phyloP scores from a whole-genome alignment of 2,113 vertebrate species.

The Protobothrops flavoviridis region DNA sequence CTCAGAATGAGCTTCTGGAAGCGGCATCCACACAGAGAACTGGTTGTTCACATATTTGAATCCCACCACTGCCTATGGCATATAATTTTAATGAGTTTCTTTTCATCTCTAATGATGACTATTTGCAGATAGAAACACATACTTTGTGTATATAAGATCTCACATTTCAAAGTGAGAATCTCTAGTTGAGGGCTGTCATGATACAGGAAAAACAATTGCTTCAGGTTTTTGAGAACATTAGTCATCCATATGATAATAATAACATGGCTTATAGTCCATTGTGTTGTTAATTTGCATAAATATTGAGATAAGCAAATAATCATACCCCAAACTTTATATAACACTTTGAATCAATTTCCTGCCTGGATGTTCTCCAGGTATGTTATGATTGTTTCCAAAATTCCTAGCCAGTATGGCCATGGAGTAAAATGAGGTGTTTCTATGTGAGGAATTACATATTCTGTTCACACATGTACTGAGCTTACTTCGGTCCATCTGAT shows the following conservation, averaged over 20 bases:
- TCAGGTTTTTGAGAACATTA: neutral
- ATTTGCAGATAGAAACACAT: neutral
- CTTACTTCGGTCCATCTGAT: neutral
- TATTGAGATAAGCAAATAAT: neutral
- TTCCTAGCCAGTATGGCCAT: neutral
- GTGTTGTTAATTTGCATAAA: neutral
- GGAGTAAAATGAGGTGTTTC: neutral
- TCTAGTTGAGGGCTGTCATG: too few species aligned
- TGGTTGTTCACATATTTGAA: too few species aligned
- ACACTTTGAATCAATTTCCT: neutral
- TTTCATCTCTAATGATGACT: neutral
- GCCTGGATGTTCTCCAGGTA: neutral
- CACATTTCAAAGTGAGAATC: neutral
- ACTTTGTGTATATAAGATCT: neutral
- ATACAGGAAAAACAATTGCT: neutral
- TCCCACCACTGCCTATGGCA: neutral
- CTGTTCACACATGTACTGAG: neutral
- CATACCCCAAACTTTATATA: neutral
- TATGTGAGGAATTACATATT: neutral
- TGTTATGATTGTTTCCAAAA: neutral
- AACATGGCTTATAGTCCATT: neutral
- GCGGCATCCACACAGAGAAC: too few species aligned
- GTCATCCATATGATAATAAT: neutral
- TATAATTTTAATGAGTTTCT: neutral
- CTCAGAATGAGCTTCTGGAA: too few species aligned